These are phyloP conservation scores for Lithophane leautieri DNA, from an alignment of 2,888 invertebrate genomes.

Conservation along the genomic window DNA sequence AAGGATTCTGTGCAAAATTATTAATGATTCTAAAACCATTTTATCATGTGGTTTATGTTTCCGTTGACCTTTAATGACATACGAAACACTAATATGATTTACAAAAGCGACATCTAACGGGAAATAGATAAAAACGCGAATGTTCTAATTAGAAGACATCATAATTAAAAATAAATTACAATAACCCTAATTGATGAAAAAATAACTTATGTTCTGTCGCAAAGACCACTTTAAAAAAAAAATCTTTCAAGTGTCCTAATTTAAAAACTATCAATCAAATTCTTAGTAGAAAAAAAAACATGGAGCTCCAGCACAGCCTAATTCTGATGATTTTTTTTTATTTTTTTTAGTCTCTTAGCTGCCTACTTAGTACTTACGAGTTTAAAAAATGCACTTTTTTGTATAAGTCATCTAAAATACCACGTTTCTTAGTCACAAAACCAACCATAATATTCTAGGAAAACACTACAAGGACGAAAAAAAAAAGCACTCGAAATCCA, in stretches of 20 bases:
- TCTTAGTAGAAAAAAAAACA: conserved; percentile 12
- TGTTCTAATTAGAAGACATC: conserved; percentile 48
- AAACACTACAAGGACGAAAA: conserved; percentile 5
- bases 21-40: conserved; percentile 15
- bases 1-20: conserved; percentile 8
- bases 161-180: background rate
- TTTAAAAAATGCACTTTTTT: background rate
- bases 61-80: conserved; percentile 52
- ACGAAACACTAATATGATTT: conserved; percentile 21
- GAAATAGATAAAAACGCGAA: conserved; percentile 32
- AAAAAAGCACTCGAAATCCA: conserved; percentile 23
- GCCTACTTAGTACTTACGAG: background rate
- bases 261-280: background rate
- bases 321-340: background rate
- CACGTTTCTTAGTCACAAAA: conserved; percentile 8
- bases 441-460: background rate
- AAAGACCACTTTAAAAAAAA: background rate
- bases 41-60: conserved; percentile 15
- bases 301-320: fast-evolving
- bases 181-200: background rate
- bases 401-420: background rate
- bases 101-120: conserved; percentile 62
- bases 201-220: background rate
- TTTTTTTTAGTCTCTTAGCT: background rate
- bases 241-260: background rate